Percentiles rank a stretch among this genome's conserved stretches.
phyloP scores from a whole-genome alignment of 1,140 invertebrate species.

The Dendrolimus kikuchii region DNA sequence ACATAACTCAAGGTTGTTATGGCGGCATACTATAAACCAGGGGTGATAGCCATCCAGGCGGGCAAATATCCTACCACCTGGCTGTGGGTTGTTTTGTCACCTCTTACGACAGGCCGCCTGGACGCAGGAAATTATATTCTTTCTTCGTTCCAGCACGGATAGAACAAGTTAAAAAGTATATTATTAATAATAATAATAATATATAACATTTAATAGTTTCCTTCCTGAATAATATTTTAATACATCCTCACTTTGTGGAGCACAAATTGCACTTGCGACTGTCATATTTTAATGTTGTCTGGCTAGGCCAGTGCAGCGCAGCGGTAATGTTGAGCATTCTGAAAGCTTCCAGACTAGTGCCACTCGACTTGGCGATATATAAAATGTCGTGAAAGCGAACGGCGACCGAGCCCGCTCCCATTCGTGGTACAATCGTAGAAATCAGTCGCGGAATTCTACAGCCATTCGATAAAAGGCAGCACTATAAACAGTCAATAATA shows the following conservation, averaged over 20 bases:
- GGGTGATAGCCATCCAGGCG: no score
- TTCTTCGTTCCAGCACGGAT: no score
- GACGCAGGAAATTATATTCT: no score
- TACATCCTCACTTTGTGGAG: slow-evolving; percentile 5
- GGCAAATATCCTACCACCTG: no score
- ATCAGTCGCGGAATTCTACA: slow-evolving; percentile 7
- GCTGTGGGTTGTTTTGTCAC: no score
- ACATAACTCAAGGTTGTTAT: no score
- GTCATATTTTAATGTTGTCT: no score
- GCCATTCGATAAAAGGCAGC: slow-evolving; percentile 10
- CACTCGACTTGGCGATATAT: slow-evolving; percentile 5
- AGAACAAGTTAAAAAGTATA: no score
- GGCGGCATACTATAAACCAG: no score
- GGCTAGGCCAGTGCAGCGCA: no score
- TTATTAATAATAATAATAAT: no score
- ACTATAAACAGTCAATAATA: slow-evolving; percentile 2
- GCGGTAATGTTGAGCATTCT: slow-evolving; percentile 1
- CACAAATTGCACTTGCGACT: slow-evolving; percentile 2
- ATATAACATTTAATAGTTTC: slow-evolving; percentile 1
- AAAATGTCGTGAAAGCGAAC: slow-evolving; percentile 10
- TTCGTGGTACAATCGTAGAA: slow-evolving; percentile 10
- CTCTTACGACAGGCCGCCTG: no score
- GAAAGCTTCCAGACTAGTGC: slow-evolving; percentile 12
- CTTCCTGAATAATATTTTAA: slow-evolving; percentile 6
- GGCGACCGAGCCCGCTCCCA: slow-evolving; percentile 8